phyloP scores from a whole-genome alignment of 1,140 invertebrate species.

The Danaus melanippus region DNA sequence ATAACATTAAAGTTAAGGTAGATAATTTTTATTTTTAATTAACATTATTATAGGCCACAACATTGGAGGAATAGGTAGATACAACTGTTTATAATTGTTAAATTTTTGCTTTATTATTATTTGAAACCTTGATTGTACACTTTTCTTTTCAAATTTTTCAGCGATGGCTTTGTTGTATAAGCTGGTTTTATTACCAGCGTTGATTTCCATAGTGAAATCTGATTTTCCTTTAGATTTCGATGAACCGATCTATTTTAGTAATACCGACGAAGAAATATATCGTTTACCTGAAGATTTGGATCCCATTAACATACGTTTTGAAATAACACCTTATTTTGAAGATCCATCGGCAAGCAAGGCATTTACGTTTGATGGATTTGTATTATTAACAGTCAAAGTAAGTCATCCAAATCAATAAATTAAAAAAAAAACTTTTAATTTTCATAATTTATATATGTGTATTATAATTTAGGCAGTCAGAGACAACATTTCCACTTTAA shows the following conservation, averaged over 20 bases:
- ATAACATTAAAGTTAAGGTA: no score
- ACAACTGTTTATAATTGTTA: no score
- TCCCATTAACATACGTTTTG: constrained; percentile 44
- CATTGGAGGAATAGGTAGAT: no score
- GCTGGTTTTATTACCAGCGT: constrained; percentile 30
- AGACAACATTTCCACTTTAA: constrained; percentile 28
- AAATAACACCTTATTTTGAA: constrained; percentile 73
- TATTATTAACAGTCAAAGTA: constrained; percentile 68
- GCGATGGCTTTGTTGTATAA: constrained; percentile 30
- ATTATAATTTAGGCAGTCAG: constrained; percentile 37
- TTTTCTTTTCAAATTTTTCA: constrained; percentile 20
- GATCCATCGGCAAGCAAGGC: constrained; percentile 49
- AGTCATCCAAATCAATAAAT: constrained; percentile 17
- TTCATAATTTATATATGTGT: constrained; percentile 2
- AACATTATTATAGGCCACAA: no score
- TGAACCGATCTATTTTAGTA: constrained; percentile 16
- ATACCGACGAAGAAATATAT: constrained; percentile 31
- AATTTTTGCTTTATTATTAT: no score
- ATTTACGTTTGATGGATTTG: constrained; percentile 76
- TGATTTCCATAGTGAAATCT: constrained; percentile 28
- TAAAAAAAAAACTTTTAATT: background rate
- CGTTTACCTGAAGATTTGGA: constrained; percentile 54
- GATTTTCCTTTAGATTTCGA: constrained; percentile 44
- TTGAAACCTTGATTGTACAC: no score
- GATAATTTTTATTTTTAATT: no score